Conservation (phyloP, 92 coral and sea anemone genomes). For the Scolanthus callimorphus region DNA sequence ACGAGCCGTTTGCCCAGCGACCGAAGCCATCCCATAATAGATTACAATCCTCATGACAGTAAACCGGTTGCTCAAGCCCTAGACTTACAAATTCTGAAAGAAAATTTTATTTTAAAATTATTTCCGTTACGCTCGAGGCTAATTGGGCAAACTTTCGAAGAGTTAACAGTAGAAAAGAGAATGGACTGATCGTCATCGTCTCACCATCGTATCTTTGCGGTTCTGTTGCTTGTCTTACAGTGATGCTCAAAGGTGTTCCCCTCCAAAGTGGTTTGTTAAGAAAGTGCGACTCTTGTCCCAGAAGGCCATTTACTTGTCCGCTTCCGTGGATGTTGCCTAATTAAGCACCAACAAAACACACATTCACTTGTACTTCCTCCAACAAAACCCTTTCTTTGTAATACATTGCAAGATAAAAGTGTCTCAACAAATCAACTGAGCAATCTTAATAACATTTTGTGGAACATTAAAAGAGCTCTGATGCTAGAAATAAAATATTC, state of each 20-base stretch:
- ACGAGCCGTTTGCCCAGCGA: constrained; percentile 80
- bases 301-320: constrained; percentile 37
- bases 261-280: constrained; percentile 58
- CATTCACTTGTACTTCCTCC: no score
- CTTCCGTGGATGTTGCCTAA: constrained; percentile 61
- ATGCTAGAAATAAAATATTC: no score
- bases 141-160: no score
- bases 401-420: no score
- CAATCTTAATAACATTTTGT: no score
- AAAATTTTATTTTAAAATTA: no score
- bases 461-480: no score
- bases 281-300: constrained; percentile 34
- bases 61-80: constrained; percentile 50
- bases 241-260: constrained; percentile 57
- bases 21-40: constrained; percentile 91
- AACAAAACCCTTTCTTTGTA: no score
- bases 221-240: constrained; percentile 41
- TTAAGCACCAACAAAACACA: no score
- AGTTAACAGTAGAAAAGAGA: neutral
- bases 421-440: no score
- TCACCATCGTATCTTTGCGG: constrained; percentile 67
- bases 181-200: neutral
- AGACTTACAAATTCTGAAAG: constrained; percentile 64
- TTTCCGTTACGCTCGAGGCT: no score
- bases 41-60: constrained; percentile 66